Evolutionary conservation across 1,140 invertebrate species (phyloP), one percentile per base, ranked within the genome.

Genomic region (Oppia nitens): DNA sequence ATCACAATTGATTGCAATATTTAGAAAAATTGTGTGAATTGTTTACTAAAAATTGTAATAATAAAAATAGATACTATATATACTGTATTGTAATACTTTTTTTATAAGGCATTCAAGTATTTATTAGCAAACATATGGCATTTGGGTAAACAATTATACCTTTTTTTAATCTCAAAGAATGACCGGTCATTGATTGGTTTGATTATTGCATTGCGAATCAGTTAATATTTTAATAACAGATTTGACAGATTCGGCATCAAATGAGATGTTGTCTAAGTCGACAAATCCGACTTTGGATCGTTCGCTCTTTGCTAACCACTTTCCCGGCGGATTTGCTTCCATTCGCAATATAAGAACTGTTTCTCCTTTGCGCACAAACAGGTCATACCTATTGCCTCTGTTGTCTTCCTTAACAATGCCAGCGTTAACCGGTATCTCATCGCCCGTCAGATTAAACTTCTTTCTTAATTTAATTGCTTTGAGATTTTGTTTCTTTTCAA

Each of bases 291-390:
- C 62, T 58, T 66, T 65, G 12, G 63, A 63, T 40, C 59, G 61
- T 47, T 66, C 65, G 54, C 64, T 66, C 57, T 66, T 66, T 3
- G 59, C 65, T n/a, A 66, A 45, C 64, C 64, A 66, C 26, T 58
- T 62, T 1, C 65, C 65, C 2, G 60, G 61, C 6, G 65, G 65
- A 53, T 66, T 66, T 6, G 55, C 54, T 53, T 66, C 64, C 60
- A 66, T 66, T 14, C 65, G 32, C 14, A 66, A 54, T 47, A 66
- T 64, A 1, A 66, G 49, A 12, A 66, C 60, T 1, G 53, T 61
- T 47, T 66, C 65, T 0, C 61, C 65, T 55, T 60, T 60, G 20
- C 53, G 53, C 0, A 66, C 64, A 2, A 52, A 28, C 2, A 66
- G 45, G 26, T 65, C 59, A 47, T 40, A 20, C 47, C 52, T n/a